Base-by-base conservation (phyloP, 1,140 invertebrate genomes). In the Cydia fagiglandana region DNA sequence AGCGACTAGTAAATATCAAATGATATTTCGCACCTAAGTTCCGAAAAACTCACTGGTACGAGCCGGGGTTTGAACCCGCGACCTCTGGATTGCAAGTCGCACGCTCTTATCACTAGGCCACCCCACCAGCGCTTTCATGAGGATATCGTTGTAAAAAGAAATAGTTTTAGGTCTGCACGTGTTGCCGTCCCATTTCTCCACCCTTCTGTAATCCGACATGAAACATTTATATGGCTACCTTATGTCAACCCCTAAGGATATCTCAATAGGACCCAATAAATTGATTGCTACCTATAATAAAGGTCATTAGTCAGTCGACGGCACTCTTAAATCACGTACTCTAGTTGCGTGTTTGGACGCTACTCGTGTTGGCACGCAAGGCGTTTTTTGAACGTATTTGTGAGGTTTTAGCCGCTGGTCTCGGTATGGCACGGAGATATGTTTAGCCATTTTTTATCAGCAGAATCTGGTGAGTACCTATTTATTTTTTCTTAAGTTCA, bases 211-310 rank as follows among this genome's bases (percentile, higher is more conserved):
- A 20, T 24, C n/a, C 56, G 17, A 53, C 15, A 53, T 4, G 10
- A 68, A 38, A 30, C 28, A 6, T 68, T 70, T 70, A 15, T 70
- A 75, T 56, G 56, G 74, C n/a, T 56, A 17, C 74, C 53, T 61
- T 20, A 7, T 12, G 13, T 7, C 50, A 34, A 24, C 24, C 64
- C 61, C 68, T 41, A 53, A 75, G 84, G 84, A 90, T 84, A 85
- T 88, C 88, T 92, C 88, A 92, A 92, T 92, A 83, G 86, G 66
- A 82, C 78, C 83, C 81, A 87, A 90, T 88, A 89, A 91, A 92
- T 92, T 92, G 88, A 91, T 91, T 87, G 86, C 84, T 70, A 70
- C 66, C 66, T 74, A 81, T 91, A 91, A 92, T 89, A 90, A 86
- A 86, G 81, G 84, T 87, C 84, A 90, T 91, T 91, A 88, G 89